Conservation (phyloP, 23 tunicate genomes). For the Styela plicata region DNA sequence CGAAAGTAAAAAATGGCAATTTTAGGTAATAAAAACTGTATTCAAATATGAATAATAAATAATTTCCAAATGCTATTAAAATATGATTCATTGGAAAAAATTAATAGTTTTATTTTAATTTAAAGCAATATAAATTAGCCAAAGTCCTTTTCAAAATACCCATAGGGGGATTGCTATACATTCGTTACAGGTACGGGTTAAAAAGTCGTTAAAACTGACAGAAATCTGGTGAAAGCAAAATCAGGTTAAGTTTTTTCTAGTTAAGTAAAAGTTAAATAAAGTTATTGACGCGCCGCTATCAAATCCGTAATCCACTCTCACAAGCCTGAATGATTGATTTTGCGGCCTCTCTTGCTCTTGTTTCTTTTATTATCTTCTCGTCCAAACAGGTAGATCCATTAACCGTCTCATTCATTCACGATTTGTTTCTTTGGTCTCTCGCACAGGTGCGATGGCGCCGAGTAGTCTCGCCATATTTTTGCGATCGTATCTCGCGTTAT, state of each 20-base stretch:
- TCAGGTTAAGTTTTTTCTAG: neutral
- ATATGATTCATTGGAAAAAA: too few relatives aligned
- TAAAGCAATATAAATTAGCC: too few relatives aligned
- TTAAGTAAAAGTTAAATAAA: neutral
- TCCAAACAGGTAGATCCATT: conserved; percentile 2
- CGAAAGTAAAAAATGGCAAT: too few relatives aligned
- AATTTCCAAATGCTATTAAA: too few relatives aligned
- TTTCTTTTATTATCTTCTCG: neutral
- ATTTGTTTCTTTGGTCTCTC: conserved; percentile 1
- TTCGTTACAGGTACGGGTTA: too few relatives aligned
- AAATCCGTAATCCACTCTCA: neutral
- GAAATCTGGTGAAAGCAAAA: neutral
- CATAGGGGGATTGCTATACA: too few relatives aligned
- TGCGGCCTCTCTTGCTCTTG: conserved; percentile 3
- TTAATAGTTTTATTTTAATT: too few relatives aligned
- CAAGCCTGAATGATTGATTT: conserved; percentile 11
- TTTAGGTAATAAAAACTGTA: too few relatives aligned
- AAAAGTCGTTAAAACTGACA: neutral
- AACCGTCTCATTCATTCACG: conserved; percentile 10
- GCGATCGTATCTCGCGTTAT: conserved; percentile 2
- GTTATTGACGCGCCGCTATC: neutral
- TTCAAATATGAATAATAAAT: too few relatives aligned
- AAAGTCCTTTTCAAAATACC: too few relatives aligned
- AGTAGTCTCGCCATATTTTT: conserved; percentile 6
- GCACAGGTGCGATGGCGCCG: conserved; percentile 42